These are phyloP conservation scores for Cerastis rubricosa DNA, from an alignment of 2,888 invertebrate genomes.

Conservation along the genomic window DNA sequence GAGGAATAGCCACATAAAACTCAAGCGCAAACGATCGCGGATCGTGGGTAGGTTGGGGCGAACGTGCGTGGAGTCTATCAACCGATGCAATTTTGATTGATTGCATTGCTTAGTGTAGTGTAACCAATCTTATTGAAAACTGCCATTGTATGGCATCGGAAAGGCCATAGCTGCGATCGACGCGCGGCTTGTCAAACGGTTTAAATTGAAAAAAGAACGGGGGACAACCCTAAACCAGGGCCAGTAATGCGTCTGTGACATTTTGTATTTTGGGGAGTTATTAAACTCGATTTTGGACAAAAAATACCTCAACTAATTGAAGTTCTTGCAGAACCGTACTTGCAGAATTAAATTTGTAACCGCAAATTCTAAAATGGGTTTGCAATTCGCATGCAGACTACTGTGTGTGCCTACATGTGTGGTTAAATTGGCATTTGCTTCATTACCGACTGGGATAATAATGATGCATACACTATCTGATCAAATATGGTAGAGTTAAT, in stretches of 20 bases:
- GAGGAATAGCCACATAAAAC: slow-evolving; percentile 65
- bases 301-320: slow-evolving; percentile 66
- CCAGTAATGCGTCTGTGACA: slow-evolving; percentile 83
- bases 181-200: slow-evolving; percentile 88
- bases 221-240: slow-evolving; percentile 87
- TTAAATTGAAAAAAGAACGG: slow-evolving; percentile 89
- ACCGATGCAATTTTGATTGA: slow-evolving; percentile 90
- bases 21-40: slow-evolving; percentile 72
- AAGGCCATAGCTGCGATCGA: slow-evolving; percentile 87
- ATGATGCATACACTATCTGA: slow-evolving; percentile 47
- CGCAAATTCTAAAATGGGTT: background rate
- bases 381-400: background rate
- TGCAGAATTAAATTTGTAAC: slow-evolving; percentile 27
- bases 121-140: slow-evolving; percentile 91
- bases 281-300: slow-evolving; percentile 75
- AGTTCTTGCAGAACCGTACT: slow-evolving; percentile 56
- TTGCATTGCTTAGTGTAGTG: slow-evolving; percentile 91
- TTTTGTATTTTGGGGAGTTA: slow-evolving; percentile 86
- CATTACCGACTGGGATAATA: slow-evolving; percentile 50
- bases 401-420: background rate
- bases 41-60: slow-evolving; percentile 76
- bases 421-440: slow-evolving; percentile 45
- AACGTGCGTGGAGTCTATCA: slow-evolving; percentile 84
- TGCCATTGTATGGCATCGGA: slow-evolving; percentile 86
- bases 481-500: slow-evolving; percentile 57